Evolutionary conservation across 1,140 invertebrate species (phyloP).

Genomic region (Drosophila melanica): DNA sequence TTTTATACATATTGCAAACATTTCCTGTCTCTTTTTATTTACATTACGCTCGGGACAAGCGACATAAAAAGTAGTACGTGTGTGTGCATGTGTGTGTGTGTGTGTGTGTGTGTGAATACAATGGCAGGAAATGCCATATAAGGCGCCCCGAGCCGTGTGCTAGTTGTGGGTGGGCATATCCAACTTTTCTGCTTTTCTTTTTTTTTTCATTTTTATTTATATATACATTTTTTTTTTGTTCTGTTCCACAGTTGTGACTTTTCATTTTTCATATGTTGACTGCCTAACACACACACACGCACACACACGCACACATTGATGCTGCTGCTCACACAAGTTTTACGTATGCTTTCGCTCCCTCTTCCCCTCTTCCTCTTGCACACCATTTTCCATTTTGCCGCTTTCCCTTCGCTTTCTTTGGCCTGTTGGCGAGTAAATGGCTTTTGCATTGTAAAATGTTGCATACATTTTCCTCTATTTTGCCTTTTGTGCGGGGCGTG

Average conservation of each 20-base stretch:
- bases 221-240: slow-evolving; percentile 34
- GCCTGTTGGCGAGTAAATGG: slow-evolving; percentile 59
- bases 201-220: slow-evolving; percentile 14
- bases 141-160: slow-evolving; percentile 19
- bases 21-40: slow-evolving; percentile 81
- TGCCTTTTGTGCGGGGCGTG: slow-evolving; percentile 52
- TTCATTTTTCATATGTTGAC: slow-evolving; percentile 81
- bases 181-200: slow-evolving; percentile 28
- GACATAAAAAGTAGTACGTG: slow-evolving; percentile 66
- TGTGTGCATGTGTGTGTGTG: slow-evolving; percentile 37
- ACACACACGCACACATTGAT: slow-evolving; percentile 6
- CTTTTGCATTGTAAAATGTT: slow-evolving; percentile 83
- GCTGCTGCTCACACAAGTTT: slow-evolving; percentile 35
- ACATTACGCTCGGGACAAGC: slow-evolving; percentile 50
- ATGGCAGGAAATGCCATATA: slow-evolving; percentile 49
- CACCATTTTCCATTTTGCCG: slow-evolving; percentile 10
- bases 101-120: slow-evolving; percentile 42
- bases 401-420: slow-evolving; percentile 10
- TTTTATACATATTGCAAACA: slow-evolving; percentile 66
- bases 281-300: slow-evolving; percentile 37
- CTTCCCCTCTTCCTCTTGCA: background rate
- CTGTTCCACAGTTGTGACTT: slow-evolving; percentile 69
- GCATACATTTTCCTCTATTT: slow-evolving; percentile 81
- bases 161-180: slow-evolving; percentile 6
- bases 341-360: slow-evolving; percentile 35